Evolutionary conservation across 2,888 invertebrate genomes (phyloP), one percentile per base, ranked within the genome.

Genomic region (Eupeodes latifasciatus): DNA sequence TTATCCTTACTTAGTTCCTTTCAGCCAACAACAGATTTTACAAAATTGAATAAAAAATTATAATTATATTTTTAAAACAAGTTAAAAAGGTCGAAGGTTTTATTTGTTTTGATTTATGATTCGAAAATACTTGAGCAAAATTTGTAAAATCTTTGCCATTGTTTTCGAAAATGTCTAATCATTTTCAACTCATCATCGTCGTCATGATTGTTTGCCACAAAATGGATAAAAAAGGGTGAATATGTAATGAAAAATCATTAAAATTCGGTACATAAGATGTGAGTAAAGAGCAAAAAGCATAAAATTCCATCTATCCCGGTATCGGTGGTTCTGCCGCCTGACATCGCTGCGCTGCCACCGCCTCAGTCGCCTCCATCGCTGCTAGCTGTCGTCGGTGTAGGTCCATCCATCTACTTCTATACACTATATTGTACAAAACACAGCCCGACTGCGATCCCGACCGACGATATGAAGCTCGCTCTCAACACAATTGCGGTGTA

Each of bases 171-270:
- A 36, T 61, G 36, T 79, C 72, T 80, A 74, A 84, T 79, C 75
- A 61, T 88, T 85, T 85, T 85, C 85, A 88, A 85, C 81, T 85
- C 84, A 80, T 84, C 83, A 81, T 55, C 40, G 9, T 5, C 66
- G 34, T 67, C 51, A 51, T 67, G 34, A 67, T 71, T 40, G 4
- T 19, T 40, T 80, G 62, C 74, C 81, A 27, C 85, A 88, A 88
- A 66, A 49, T 71, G 67, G 74, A 59, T n/a, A 80, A 55, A 55
- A 77, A 81, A 77, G 78, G 78, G 85, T 85, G 88, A 85, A 88
- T 88, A 88, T 78, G 72, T 85, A 85, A 85, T 85, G 81, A 88
- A 88, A 84, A 88, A 88, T 85, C 85, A 88, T 85, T 88, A 88
- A 85, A 85, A 88, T 88, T 85, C 88, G 74, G 85, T 85, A 81